A percentile compares a stretch with the other conserved stretches of the same genome.
Evolutionary conservation across 2,888 invertebrate species (phyloP).

Genomic region (Tetanocera ferruginea): DNA sequence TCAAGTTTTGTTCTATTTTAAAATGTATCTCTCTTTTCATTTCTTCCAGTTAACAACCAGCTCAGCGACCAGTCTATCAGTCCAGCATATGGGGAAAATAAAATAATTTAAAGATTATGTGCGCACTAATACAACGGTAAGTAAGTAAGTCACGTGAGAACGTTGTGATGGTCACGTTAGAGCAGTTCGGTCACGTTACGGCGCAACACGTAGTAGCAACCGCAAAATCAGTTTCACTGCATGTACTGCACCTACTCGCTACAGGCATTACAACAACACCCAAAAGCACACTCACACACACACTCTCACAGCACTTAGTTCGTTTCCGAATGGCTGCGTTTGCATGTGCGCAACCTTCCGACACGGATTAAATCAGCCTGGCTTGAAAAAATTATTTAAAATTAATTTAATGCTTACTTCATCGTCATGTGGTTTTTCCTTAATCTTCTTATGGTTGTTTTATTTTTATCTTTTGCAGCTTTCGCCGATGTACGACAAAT

Average conservation of each 20-base stretch:
- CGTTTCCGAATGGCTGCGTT: not conserved
- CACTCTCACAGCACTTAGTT: not conserved
- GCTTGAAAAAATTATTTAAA: too few species aligned
- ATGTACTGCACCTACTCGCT: too few species aligned
- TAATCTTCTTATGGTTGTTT: conserved; percentile 29
- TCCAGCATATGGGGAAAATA: conserved; percentile 18
- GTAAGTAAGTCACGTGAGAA: not conserved
- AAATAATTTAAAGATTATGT: conserved; percentile 60
- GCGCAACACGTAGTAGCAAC: not conserved
- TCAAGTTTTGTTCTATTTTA: not conserved
- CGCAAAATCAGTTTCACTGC: conserved; percentile 1
- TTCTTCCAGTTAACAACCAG: not conserved
- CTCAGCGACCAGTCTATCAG: not conserved
- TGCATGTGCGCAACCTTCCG: conserved; percentile 37
- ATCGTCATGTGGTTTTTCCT: not conserved
- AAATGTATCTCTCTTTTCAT: not conserved
- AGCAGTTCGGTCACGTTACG: not conserved
- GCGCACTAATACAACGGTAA: conserved; percentile 50
- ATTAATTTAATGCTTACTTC: not conserved
- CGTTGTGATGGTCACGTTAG: not conserved
- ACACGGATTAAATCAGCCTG: conserved; percentile 17
- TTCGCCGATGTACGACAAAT: conserved; percentile 69
- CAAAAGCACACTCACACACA: not conserved
- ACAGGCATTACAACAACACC: too few species aligned
- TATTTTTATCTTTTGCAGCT: conserved; percentile 46